These are phyloP conservation scores for Forbesichthys agassizii DNA, from an alignment of 2,113 vertebrate genomes.

Conservation along the genomic window DNA sequence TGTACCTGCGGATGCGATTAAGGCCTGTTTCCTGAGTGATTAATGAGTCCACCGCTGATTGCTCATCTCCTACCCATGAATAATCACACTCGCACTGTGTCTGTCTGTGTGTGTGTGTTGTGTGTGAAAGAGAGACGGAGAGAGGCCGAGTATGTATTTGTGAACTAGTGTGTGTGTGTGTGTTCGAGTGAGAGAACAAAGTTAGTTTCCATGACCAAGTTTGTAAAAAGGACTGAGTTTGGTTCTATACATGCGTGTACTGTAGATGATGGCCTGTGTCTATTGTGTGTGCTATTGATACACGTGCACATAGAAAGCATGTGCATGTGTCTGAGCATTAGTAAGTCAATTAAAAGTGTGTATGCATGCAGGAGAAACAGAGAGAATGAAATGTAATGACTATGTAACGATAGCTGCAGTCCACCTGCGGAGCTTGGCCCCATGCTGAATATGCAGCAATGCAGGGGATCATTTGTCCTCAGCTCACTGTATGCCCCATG, in stretches of 20 bases:
- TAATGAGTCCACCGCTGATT: slow-evolving; percentile 70
- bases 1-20: slow-evolving; percentile 72
- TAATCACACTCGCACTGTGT: slow-evolving; percentile 51
- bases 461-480: slow-evolving; percentile 41
- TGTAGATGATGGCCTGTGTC: not conserved
- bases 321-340: not conserved
- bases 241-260: no score
- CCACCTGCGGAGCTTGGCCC: slow-evolving; percentile 44
- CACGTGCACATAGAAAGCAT: not conserved
- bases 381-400: not conserved
- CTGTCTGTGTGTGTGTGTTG: not conserved
- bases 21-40: slow-evolving; percentile 66
- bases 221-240: no score
- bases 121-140: not conserved
- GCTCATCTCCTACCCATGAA: slow-evolving; percentile 66
- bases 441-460: slow-evolving; percentile 31
- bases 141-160: not conserved
- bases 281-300: slow-evolving; percentile 30
- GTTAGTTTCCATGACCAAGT: no score
- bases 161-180: not conserved
- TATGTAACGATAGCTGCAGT: slow-evolving; percentile 22
- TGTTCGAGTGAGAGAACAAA: not conserved
- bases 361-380: not conserved
- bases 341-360: no score
- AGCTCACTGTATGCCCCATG: slow-evolving; percentile 17